Percentiles rank a stretch among this genome's conserved stretches.
Evolutionary conservation across 2,797 vertebrate species (phyloP).

Genomic region (Liasis olivaceus): DNA sequence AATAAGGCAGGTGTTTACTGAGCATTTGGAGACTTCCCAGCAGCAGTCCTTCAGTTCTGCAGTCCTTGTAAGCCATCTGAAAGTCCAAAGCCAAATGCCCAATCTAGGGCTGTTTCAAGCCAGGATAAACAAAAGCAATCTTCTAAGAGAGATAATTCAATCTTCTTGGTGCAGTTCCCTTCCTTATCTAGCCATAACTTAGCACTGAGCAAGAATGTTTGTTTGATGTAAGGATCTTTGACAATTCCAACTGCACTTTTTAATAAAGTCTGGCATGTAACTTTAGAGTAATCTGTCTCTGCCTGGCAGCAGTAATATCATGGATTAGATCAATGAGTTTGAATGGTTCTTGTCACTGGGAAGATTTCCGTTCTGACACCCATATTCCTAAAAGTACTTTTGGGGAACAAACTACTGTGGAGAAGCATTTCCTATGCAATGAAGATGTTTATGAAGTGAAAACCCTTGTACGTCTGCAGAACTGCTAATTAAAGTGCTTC

Average conservation of each 20-base stretch:
- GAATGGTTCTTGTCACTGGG: slow-evolving; percentile 2
- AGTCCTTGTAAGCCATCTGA: neutral
- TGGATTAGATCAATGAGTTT: slow-evolving; percentile 26
- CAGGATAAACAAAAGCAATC: neutral
- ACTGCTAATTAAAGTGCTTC: slow-evolving; percentile 2
- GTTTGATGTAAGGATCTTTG: slow-evolving; percentile 11
- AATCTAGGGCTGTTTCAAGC: neutral
- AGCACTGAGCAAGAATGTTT: slow-evolving; percentile 13
- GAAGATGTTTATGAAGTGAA: neutral
- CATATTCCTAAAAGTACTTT: neutral
- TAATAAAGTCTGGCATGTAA: slow-evolving; percentile 40
- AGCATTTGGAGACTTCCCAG: neutral
- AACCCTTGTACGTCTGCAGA: neutral
- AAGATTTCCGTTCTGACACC: slow-evolving; percentile 23
- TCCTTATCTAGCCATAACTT: neutral
- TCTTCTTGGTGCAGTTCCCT: neutral
- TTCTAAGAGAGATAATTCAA: neutral
- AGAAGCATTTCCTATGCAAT: slow-evolving; percentile 17
- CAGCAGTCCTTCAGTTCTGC: neutral
- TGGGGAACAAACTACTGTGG: neutral
- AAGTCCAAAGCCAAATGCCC: slow-evolving; percentile 16
- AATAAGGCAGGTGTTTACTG: neutral
- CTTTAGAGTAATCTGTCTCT: slow-evolving; percentile 34
- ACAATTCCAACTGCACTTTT: slow-evolving; percentile 30
- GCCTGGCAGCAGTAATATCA: slow-evolving; percentile 20